These are phyloP conservation scores for Phyllostomus discolor DNA, from an alignment of 2,113 vertebrate genomes.

Conservation along the genomic window DNA sequence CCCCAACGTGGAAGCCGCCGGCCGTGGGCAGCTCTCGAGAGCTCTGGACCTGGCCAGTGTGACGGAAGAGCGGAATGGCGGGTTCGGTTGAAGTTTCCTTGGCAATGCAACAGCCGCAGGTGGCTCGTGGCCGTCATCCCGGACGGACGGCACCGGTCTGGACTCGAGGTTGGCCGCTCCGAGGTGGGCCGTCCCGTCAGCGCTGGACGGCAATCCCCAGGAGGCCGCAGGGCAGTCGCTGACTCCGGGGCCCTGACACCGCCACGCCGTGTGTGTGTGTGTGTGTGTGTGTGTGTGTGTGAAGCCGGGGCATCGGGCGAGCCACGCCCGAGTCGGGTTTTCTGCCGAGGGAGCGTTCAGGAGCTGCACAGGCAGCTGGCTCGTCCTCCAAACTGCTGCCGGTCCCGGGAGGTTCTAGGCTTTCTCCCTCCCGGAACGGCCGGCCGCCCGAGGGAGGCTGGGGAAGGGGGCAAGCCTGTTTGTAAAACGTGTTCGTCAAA, in stretches of 20 bases:
- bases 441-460: background rate
- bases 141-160: accelerated
- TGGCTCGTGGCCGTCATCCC: accelerated
- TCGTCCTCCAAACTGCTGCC: background rate
- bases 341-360: background rate
- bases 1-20: background rate
- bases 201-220: background rate
- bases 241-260: background rate
- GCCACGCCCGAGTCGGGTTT: accelerated
- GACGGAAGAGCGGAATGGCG: accelerated
- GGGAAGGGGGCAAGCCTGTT: background rate
- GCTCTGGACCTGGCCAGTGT: accelerated
- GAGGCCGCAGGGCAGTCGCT: background rate
- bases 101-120: background rate
- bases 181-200: no score
- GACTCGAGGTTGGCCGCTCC: accelerated
- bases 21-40: accelerated
- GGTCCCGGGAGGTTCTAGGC: background rate
- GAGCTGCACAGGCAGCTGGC: background rate
- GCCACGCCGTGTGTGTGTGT: background rate
- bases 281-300: accelerated
- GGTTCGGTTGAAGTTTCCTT: background rate
- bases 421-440: background rate
- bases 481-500: background rate
- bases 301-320: accelerated